Conservation (phyloP, 2,797 vertebrate genomes). For the Amazonetta brasiliensis region DNA sequence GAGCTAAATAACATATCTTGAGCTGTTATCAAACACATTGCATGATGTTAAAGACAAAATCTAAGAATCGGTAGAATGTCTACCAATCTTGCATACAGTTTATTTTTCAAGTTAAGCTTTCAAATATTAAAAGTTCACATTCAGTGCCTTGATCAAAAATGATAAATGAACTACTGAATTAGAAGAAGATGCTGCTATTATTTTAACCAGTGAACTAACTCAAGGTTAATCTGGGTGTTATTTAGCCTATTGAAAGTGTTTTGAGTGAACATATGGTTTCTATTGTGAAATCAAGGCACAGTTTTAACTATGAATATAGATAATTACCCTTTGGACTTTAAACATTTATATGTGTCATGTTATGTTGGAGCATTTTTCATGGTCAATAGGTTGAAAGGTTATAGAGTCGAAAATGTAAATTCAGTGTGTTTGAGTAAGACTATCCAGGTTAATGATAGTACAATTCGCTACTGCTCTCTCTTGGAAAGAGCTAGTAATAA, state of each 20-base stretch:
- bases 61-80: slow-evolving; percentile 60
- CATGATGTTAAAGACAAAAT: slow-evolving; percentile 62
- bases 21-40: slow-evolving; percentile 47
- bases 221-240: slow-evolving; percentile 83
- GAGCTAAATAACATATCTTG: slow-evolving; percentile 43
- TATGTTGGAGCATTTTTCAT: slow-evolving; percentile 82
- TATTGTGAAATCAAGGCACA: slow-evolving; percentile 85
- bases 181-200: slow-evolving; percentile 84
- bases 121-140: slow-evolving; percentile 80
- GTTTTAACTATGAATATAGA: slow-evolving; percentile 85
- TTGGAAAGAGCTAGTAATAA: slow-evolving; percentile 79
- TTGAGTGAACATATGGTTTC: slow-evolving; percentile 84
- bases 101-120: slow-evolving; percentile 79
- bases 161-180: slow-evolving; percentile 85
- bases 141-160: slow-evolving; percentile 79
- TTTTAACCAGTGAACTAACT: slow-evolving; percentile 85
- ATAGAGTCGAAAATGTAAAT: slow-evolving; percentile 80
- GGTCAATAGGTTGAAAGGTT: slow-evolving; percentile 86
- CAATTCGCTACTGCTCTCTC: slow-evolving; percentile 85
- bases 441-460: slow-evolving; percentile 47
- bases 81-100: slow-evolving; percentile 46
- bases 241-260: slow-evolving; percentile 83
- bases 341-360: slow-evolving; percentile 85
- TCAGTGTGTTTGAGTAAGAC: slow-evolving; percentile 70
- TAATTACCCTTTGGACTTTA: slow-evolving; percentile 86